Percentiles rank a stretch among this genome's conserved stretches.
Conservation (phyloP, 2,113 vertebrate genomes). For the Catharus bicknelli region DNA sequence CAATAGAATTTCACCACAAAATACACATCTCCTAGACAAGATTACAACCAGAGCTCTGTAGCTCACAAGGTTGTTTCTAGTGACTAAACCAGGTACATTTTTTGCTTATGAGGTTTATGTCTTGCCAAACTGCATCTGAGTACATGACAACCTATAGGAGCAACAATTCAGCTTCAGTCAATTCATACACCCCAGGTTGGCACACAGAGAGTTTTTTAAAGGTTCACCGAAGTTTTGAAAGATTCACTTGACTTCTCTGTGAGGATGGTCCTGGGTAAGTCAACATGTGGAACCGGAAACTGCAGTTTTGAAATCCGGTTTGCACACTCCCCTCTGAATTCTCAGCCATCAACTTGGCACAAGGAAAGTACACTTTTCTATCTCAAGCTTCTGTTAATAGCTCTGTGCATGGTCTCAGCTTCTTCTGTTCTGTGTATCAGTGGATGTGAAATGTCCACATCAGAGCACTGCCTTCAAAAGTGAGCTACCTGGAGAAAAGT, state of each 20-base stretch:
- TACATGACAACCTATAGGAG: rapidly evolving
- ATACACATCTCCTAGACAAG: neutral
- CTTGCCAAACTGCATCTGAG: neutral
- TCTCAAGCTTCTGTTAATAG: neutral
- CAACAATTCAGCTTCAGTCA: neutral
- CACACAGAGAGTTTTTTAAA: neutral
- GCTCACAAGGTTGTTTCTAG: neutral
- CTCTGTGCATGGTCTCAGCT: neutral
- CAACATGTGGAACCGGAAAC: neutral
- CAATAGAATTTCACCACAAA: neutral
- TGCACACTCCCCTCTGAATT: rapidly evolving
- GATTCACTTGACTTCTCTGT: neutral
- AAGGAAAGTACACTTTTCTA: neutral
- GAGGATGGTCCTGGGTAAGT: neutral
- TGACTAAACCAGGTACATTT: neutral
- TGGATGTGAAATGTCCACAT: neutral
- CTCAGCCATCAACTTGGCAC: neutral
- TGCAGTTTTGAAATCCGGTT: neutral
- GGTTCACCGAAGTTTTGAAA: neutral
- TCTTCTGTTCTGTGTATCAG: neutral
- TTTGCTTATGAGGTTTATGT: neutral
- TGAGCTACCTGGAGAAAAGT: neutral
- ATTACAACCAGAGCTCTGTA: neutral
- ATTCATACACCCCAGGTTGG: neutral
- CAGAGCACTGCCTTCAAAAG: neutral